A percentile compares a stretch with the other conserved stretches of the same genome.
Conservation (phyloP, 2,113 vertebrate species). For the Hystrix brachyura region DNA sequence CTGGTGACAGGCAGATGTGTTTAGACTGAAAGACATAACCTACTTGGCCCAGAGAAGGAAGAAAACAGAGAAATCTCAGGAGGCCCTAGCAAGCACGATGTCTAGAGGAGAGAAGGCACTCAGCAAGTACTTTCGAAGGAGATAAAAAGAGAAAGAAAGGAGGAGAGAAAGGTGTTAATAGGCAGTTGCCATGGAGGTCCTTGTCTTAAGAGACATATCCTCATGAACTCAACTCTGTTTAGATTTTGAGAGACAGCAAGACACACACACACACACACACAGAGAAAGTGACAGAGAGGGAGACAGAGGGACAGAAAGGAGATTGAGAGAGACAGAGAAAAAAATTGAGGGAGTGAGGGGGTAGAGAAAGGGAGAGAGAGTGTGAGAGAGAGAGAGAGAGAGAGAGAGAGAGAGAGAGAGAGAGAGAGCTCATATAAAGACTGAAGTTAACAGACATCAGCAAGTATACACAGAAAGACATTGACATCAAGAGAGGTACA, state of each 20-base stretch:
- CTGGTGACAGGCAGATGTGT: not conserved
- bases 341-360: too few species aligned
- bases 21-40: conserved; percentile 38
- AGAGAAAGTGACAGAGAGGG: not conserved
- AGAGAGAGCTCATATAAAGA: not conserved
- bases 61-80: conserved; percentile 46
- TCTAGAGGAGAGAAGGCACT: conserved; percentile 34
- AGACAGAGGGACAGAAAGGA: not conserved
- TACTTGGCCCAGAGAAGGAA: conserved; percentile 43
- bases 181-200: not conserved
- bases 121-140: not conserved
- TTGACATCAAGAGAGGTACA: not conserved
- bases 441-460: not conserved
- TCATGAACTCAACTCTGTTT: conserved; percentile 56
- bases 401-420: not conserved
- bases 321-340: not conserved
- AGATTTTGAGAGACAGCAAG: not conserved
- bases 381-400: not conserved
- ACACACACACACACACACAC: not conserved
- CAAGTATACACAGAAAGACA: not conserved
- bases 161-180: not conserved
- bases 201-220: not conserved
- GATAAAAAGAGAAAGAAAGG: not conserved
- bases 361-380: not conserved
- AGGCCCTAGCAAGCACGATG: not conserved